These are phyloP conservation scores for Ganaspis brasiliensis DNA, from an alignment of 2,888 invertebrate species.

Conservation along the genomic window DNA sequence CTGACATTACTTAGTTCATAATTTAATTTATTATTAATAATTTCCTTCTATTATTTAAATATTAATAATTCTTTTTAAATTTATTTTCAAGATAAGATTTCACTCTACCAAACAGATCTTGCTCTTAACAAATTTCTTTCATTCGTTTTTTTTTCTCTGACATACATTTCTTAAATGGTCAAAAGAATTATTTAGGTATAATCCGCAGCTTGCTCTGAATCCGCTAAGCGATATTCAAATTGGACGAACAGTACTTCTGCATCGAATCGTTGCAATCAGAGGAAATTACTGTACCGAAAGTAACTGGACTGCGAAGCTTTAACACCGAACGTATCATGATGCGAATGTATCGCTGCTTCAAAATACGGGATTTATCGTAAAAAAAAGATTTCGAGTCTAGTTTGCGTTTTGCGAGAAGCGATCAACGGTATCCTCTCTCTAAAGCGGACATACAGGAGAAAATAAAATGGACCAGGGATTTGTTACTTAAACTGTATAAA, in stretches of 20 bases:
- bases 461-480: not conserved
- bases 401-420: constrained; percentile 25
- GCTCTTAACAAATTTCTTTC: no score
- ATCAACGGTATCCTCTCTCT: not conserved
- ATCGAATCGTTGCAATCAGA: constrained; percentile 44
- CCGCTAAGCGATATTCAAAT: constrained; percentile 59
- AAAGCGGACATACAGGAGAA: not conserved
- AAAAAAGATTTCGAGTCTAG: constrained; percentile 21
- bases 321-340: constrained; percentile 27
- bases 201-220: constrained; percentile 58
- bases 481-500: constrained; percentile 1
- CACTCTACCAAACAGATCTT: no score
- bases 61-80: no score
- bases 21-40: no score
- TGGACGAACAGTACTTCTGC: constrained; percentile 41
- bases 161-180: constrained; percentile 3
- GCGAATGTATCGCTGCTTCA: constrained; percentile 6
- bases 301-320: constrained; percentile 45
- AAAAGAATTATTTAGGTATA: constrained; percentile 61
- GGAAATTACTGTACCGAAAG: constrained; percentile 45
- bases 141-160: not conserved
- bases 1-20: not conserved
- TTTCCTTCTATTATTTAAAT: not conserved
- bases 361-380: constrained; percentile 29
- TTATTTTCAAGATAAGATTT: no score